These are phyloP conservation scores for Drosophila mettleri DNA, from an alignment of 2,888 invertebrate species.

Conservation along the genomic window DNA sequence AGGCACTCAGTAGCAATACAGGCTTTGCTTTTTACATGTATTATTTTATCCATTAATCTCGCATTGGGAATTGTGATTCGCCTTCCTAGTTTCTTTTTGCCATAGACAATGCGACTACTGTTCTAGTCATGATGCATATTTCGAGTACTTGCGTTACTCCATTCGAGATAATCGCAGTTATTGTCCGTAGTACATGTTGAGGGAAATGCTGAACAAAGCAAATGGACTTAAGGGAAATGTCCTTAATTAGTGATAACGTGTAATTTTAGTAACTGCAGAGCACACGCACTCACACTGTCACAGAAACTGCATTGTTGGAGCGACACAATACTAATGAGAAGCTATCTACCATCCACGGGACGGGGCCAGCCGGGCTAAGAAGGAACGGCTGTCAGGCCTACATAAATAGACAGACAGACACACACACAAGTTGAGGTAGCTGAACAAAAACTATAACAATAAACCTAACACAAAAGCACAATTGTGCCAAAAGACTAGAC, in stretches of 20 bases:
- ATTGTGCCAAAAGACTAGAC: slow-evolving; percentile 56
- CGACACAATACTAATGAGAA: slow-evolving; percentile 59
- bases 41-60: not conserved
- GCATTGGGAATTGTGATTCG: not conserved
- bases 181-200: slow-evolving; percentile 5
- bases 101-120: not conserved
- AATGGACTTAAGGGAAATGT: slow-evolving; percentile 30
- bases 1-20: not conserved
- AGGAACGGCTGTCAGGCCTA: slow-evolving; percentile 58
- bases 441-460: slow-evolving; percentile 74
- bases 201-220: slow-evolving; percentile 30
- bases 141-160: not conserved
- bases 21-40: too few relatives aligned
- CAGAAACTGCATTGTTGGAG: slow-evolving; percentile 51
- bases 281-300: slow-evolving; percentile 20
- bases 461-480: slow-evolving; percentile 69
- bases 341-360: slow-evolving; percentile 37
- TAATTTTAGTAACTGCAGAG: slow-evolving; percentile 67
- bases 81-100: not conserved
- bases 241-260: slow-evolving; percentile 71
- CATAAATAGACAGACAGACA: slow-evolving; percentile 26
- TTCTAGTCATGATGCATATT: not conserved
- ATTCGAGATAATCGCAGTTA: slow-evolving; percentile 7
- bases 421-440: slow-evolving; percentile 18
- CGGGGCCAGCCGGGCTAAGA: slow-evolving; percentile 22